These are phyloP conservation scores for Yponomeuta cagnagella DNA, from an alignment of 2,888 invertebrate species.

Conservation along the genomic window DNA sequence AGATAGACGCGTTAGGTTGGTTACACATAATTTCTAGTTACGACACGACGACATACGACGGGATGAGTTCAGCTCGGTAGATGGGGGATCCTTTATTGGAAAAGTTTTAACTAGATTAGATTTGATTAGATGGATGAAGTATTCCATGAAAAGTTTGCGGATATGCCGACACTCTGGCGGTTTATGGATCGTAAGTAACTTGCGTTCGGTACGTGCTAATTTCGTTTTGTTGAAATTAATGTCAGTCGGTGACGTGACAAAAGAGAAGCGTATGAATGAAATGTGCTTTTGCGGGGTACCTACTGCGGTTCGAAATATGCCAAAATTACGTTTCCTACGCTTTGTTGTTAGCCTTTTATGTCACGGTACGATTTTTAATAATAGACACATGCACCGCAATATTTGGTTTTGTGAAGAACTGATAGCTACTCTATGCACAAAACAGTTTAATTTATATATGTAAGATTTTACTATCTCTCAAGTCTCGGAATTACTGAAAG, in stretches of 20 bases:
- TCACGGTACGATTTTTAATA: too few relatives aligned
- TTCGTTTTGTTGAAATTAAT: constrained; percentile 15
- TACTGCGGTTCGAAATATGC: too few relatives aligned
- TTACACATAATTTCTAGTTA: constrained; percentile 19
- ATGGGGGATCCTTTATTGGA: constrained; percentile 62
- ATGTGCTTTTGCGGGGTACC: neutral
- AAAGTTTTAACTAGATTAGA: constrained; percentile 66
- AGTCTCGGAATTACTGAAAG: neutral
- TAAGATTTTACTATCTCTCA: neutral
- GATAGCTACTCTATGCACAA: too few relatives aligned
- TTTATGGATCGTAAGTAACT: constrained; percentile 52
- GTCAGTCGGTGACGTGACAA: neutral
- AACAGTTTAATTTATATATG: too few relatives aligned
- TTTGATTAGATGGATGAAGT: constrained; percentile 13
- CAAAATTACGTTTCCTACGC: too few relatives aligned
- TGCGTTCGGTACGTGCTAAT: constrained; percentile 36
- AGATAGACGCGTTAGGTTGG: neutral
- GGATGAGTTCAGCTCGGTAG: constrained; percentile 18
- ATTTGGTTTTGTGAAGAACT: too few relatives aligned
- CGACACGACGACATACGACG: constrained; percentile 19
- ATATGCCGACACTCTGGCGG: constrained; percentile 21
- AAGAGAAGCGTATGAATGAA: neutral
- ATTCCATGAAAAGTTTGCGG: constrained; percentile 24
- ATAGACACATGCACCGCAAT: too few relatives aligned
- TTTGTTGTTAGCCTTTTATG: too few relatives aligned